A percentile compares a stretch with the other conserved stretches of the same genome.
Conservation (phyloP, 2,888 invertebrate genomes). For the Acleris literana region DNA sequence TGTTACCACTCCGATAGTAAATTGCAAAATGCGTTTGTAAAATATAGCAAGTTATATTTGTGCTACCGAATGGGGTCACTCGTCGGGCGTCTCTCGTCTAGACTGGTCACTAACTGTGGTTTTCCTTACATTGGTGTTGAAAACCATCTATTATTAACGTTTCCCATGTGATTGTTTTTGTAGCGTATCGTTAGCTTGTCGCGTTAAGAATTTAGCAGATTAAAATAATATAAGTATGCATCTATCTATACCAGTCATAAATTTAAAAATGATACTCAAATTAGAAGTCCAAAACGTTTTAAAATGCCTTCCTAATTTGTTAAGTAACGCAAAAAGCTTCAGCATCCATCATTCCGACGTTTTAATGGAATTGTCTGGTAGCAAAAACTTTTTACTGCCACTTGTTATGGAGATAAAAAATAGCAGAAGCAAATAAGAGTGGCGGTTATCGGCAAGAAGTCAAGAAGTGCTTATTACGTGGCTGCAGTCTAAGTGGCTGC, state of each 20-base stretch:
- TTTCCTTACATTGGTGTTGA: slow-evolving; percentile 45
- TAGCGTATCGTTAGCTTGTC: too few relatives aligned
- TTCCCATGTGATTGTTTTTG: background rate
- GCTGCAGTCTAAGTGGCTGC: slow-evolving; percentile 28
- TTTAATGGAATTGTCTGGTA: slow-evolving; percentile 33
- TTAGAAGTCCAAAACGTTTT: slow-evolving; percentile 26
- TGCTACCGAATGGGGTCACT: slow-evolving; percentile 34
- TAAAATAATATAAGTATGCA: too few relatives aligned
- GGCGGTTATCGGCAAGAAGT: slow-evolving; percentile 9
- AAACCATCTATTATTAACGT: slow-evolving; percentile 20
- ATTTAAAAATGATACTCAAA: slow-evolving; percentile 4
- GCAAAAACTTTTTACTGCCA: slow-evolving; percentile 27
- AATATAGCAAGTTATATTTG: slow-evolving; percentile 27
- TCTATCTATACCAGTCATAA: too few relatives aligned
- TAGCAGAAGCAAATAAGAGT: slow-evolving; percentile 27
- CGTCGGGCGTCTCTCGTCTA: slow-evolving; percentile 59
- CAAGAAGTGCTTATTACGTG: slow-evolving; percentile 15
- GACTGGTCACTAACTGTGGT: slow-evolving; percentile 45
- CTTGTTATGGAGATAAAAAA: slow-evolving; percentile 27
- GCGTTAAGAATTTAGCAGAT: too few relatives aligned
- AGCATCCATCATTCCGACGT: slow-evolving; percentile 30
- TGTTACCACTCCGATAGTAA: slow-evolving; percentile 21
- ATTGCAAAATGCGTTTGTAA: slow-evolving; percentile 36
- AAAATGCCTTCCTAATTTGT: slow-evolving; percentile 10
- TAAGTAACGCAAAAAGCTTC: slow-evolving; percentile 18